Conservation (phyloP, 64 coral and sea anemone genomes). For the Actinia tenebrosa region DNA sequence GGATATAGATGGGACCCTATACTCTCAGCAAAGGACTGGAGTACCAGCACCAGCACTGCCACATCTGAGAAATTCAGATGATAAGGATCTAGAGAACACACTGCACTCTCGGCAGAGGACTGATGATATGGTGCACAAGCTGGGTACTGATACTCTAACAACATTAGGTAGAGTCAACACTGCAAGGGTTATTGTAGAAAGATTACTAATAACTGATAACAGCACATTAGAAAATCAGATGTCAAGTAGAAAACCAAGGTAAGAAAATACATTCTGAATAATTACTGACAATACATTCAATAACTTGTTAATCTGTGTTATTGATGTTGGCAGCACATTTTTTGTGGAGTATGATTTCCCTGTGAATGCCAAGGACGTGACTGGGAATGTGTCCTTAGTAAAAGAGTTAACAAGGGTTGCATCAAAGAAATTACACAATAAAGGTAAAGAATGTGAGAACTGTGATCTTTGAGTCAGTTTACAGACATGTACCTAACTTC, state of each 20-base stretch:
- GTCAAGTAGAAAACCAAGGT: slow-evolving; percentile 55
- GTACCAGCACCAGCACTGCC: neutral
- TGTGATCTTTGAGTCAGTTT: no score
- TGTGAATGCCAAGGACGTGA: slow-evolving; percentile 31
- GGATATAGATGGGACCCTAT: neutral
- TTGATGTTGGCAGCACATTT: slow-evolving; percentile 53
- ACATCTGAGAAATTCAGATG: neutral
- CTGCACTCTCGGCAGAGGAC: no score
- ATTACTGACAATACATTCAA: no score
- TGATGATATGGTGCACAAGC: slow-evolving; percentile 26
- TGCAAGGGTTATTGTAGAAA: slow-evolving; percentile 71
- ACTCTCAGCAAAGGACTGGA: neutral
- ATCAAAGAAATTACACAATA: slow-evolving; percentile 67
- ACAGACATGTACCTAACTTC: no score
- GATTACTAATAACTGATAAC: slow-evolving; percentile 16
- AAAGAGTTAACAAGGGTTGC: slow-evolving; percentile 93
- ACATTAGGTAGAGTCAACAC: slow-evolving; percentile 80
- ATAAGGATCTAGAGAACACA: neutral
- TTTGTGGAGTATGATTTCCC: slow-evolving; percentile 95
- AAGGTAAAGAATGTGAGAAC: slow-evolving; percentile 21
- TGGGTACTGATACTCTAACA: slow-evolving; percentile 88
- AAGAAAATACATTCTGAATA: neutral
- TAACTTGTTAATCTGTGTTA: neutral
- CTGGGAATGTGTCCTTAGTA: slow-evolving; percentile 45
- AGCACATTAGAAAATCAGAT: neutral